Base-by-base conservation (phyloP, 2,113 vertebrate genomes). In the Hemichromis elongatus region DNA sequence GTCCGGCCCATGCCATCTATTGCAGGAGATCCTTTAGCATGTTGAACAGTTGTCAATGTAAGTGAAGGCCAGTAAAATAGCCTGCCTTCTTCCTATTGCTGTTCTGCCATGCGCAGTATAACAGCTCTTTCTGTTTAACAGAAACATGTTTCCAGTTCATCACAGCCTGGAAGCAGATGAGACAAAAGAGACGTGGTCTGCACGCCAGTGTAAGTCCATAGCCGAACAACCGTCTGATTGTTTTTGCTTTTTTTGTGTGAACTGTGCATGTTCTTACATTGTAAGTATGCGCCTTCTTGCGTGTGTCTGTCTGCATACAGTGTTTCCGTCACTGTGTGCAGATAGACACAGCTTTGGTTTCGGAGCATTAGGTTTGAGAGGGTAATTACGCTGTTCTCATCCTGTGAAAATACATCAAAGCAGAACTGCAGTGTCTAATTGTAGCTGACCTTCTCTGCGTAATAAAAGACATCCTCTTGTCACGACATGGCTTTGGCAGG, bases 321-420 rank as follows among this genome's bases (percentile, higher is more conserved):
- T 28, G 66, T 70, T 79, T 81, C 55, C 3, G 13, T 80, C 86
- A 59, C 47, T 42, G 53, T 77, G 28, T 14, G 68, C 24, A 79
- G 88, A 93, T 90, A 87, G 63, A 89, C 89, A 33, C 85, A 90
- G 92, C 84, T 90, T 90, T 92, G 89, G 84, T 91, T 90, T 90
- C 10, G 4, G 55, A 53, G 78, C 53, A 24, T 92, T 70, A 56
- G 2, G 21, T 86, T 90, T 80, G 82, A 84, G 3, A 40, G 68
- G 35, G 40, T 87, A 90, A 93, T 94, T 87, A 83, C 73, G 79
- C 47, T 14, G 53, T 57, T 86, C 61, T 77, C 83, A 85, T 92
- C 70, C 75, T 80, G 83, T 30, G 73, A 83, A 82, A 85, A 82
- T 24, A 83, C 86, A 92, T 93, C 88, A 94, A 94, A 93, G 90